phyloP scores from a whole-genome alignment of 2,113 vertebrate genomes.

The Eidolon helvum region DNA sequence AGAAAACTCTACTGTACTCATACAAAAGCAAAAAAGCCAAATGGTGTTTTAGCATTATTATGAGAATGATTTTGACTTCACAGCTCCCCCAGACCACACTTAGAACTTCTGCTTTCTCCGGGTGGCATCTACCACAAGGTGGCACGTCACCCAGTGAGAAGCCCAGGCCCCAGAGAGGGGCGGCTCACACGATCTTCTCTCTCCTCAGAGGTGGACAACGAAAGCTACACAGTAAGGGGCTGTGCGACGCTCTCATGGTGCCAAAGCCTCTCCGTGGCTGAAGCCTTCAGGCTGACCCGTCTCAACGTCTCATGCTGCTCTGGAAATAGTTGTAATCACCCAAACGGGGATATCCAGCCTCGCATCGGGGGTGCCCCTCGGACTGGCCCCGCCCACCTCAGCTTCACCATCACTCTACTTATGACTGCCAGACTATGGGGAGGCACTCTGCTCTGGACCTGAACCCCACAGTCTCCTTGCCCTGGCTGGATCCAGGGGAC shows the following conservation, averaged over 20 bases:
- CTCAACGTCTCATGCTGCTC: slow-evolving; percentile 17
- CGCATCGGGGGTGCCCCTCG: rapidly evolving
- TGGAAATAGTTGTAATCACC: slow-evolving; percentile 33
- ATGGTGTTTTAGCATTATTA: background rate
- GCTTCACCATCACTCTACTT: slow-evolving; percentile 29
- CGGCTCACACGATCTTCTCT: background rate
- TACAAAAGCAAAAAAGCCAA: background rate
- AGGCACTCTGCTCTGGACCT: slow-evolving; percentile 15
- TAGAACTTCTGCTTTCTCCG: background rate
- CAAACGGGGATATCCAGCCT: rapidly evolving
- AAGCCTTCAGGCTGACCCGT: slow-evolving; percentile 30
- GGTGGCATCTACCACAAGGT: background rate
- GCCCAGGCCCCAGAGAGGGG: background rate
- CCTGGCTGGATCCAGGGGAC: slow-evolving; percentile 49
- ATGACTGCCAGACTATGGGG: slow-evolving; percentile 43
- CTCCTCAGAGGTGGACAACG: background rate
- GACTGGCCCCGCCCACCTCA: background rate
- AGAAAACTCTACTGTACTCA: background rate
- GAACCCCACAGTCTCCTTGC: background rate
- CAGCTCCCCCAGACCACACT: background rate
- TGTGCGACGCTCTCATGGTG: slow-evolving; percentile 59
- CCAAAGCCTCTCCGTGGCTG: slow-evolving; percentile 23
- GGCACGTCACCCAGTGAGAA: background rate
- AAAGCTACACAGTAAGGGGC: slow-evolving; percentile 37
- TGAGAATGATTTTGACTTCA: background rate